Base-by-base conservation (phyloP, 2,888 invertebrate genomes). In the Dryocosmus kuriphilus region DNA sequence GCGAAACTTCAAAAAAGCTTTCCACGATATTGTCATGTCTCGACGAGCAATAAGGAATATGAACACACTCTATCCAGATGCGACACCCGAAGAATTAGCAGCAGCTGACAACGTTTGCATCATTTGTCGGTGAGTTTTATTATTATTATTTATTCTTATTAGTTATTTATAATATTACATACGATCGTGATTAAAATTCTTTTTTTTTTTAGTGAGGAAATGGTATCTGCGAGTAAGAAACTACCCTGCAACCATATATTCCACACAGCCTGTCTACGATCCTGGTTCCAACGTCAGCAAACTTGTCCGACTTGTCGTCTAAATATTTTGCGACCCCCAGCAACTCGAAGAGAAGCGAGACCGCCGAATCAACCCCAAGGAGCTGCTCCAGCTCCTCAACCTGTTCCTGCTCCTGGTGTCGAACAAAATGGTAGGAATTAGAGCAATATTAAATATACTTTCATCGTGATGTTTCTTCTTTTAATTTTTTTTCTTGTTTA, bases 261-360 rank as follows among this genome's bases (percentile, higher is more conserved):
- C 94, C 99, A 99, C 92, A 97, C 98, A 65, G 96, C 97, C 76
- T 99, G 99, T 92, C 94, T 99, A 77, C 95, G 99, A 73, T 98
- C 98, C 57, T 99, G 99, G 99, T 99, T 99, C 93, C 99, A 99
- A 93, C 95, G 99, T 11, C 99, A 99, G 91, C 99, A 99, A 93
- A 99, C 99, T 6, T 99, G 99, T 90, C 99, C 99, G 1, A 99
- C 99, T 6, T 99, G 99, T 91, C 95, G 99, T 19, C 94, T 98
- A 83, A 98, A 99, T 92, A 98, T 95, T 75, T 90, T 95, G 74
- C 92, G 93, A 79, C 91, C 92, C 7, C 85, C 89, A n/a, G 84
- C 86, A 1, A 79, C 86, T 77, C 85, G 81, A 38, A 22, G 83
- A 55, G 81, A 80, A 41, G 79, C 84, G 6, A 85, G 87, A 89